phyloP scores from a whole-genome alignment of 2,888 invertebrate species.

The Ochlodes sylvanus region DNA sequence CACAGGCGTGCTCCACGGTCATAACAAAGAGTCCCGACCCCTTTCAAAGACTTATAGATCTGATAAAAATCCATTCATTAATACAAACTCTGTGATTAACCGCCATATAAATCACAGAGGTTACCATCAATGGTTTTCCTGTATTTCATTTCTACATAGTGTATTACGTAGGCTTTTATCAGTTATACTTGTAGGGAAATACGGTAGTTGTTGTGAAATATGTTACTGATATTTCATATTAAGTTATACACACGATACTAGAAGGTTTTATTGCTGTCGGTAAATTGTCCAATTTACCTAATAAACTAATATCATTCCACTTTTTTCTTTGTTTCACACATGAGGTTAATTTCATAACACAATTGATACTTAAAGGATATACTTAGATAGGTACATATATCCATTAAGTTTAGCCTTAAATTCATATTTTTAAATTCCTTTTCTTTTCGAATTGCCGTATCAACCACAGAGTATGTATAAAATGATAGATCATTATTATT shows the following conservation, averaged over 20 bases:
- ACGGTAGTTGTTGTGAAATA: not conserved
- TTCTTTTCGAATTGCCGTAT: not conserved
- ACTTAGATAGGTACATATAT: too few species aligned
- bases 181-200: slow-evolving; percentile 10
- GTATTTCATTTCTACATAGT: slow-evolving; percentile 33
- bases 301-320: too few species aligned
- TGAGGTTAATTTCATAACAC: not conserved
- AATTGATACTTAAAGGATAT: too few species aligned
- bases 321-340: too few species aligned
- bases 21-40: slow-evolving; percentile 62
- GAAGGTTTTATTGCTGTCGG: not conserved
- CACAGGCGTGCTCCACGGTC: slow-evolving; percentile 71
- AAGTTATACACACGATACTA: not conserved
- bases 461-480: not conserved
- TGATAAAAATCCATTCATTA: slow-evolving; percentile 69
- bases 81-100: slow-evolving; percentile 74
- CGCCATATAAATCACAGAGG: slow-evolving; percentile 73
- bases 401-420: too few species aligned
- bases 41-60: slow-evolving; percentile 52
- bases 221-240: not conserved
- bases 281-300: not conserved
- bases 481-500: slow-evolving; percentile 17
- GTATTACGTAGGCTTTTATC: slow-evolving; percentile 17
- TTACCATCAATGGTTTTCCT: slow-evolving; percentile 36
- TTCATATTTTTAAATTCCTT: too few species aligned